Conservation (phyloP, 2,797 vertebrate species). For the Scarus forsteni region DNA sequence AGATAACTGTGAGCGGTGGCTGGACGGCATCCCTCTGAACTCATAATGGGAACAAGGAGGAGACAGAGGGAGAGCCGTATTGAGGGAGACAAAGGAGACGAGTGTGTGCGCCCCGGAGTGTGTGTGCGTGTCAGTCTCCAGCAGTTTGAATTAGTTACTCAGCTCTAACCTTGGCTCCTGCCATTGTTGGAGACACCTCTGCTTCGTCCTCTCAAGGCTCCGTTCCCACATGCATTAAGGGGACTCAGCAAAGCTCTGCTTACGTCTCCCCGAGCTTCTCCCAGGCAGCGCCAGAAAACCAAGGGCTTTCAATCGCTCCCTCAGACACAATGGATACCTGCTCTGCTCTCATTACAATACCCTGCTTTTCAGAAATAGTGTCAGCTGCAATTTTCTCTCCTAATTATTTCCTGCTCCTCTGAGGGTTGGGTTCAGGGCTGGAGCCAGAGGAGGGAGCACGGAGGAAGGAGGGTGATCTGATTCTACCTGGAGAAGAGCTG, state of each 20-base stretch:
- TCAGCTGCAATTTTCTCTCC: conserved; percentile 88
- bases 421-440: conserved; percentile 86
- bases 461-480: conserved; percentile 49
- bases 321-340: conserved; percentile 84
- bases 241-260: conserved; percentile 80
- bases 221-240: conserved; percentile 79
- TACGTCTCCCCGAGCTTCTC: conserved; percentile 75
- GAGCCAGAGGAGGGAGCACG: conserved; percentile 78
- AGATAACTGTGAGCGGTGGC: conserved; percentile 76
- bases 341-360: conserved; percentile 89
- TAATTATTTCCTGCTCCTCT: conserved; percentile 87
- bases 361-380: conserved; percentile 89
- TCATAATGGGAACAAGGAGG: conserved; percentile 71
- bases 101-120: conserved; percentile 34
- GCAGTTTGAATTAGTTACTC: conserved; percentile 81
- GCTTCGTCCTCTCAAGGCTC: conserved; percentile 74
- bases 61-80: conserved; percentile 63
- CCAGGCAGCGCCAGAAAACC: conserved; percentile 70
- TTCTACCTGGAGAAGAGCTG: conserved; percentile 64
- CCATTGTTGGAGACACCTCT: conserved; percentile 81
- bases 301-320: conserved; percentile 78
- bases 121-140: conserved; percentile 62
- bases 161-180: conserved; percentile 82
- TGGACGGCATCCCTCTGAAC: conserved; percentile 73
- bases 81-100: conserved; percentile 70